phyloP scores from a whole-genome alignment of 2,113 vertebrate genomes.

The Felis chaus region DNA sequence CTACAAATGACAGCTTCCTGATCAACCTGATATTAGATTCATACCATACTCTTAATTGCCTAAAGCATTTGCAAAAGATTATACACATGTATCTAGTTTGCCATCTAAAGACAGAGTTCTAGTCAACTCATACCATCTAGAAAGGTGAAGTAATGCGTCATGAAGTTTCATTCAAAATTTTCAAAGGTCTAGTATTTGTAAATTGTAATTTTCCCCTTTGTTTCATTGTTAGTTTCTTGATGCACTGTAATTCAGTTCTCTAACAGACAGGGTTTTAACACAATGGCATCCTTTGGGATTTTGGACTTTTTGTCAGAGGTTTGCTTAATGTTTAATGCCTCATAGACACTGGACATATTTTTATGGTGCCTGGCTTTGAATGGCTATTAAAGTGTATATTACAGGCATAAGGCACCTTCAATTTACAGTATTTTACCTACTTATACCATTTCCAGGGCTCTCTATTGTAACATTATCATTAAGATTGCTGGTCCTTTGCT shows the following conservation, averaged over 20 bases:
- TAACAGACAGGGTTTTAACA: conserved; percentile 19
- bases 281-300: not conserved
- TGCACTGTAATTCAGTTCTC: conserved; percentile 38
- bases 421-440: conserved; percentile 76
- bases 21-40: not conserved
- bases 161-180: conserved; percentile 29
- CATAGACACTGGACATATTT: conserved; percentile 39
- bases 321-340: conserved; percentile 59
- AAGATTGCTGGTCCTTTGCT: conserved; percentile 62
- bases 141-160: conserved; percentile 14
- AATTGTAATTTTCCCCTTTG: not conserved
- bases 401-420: conserved; percentile 50
- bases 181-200: not conserved
- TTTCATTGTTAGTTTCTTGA: conserved; percentile 38
- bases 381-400: conserved; percentile 68
- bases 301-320: conserved; percentile 10
- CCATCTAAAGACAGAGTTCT: not conserved
- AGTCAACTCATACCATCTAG: not conserved
- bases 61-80: not conserved
- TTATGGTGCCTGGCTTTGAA: conserved; percentile 55
- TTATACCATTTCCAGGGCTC: conserved; percentile 67
- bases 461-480: conserved; percentile 71
- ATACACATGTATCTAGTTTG: not conserved
- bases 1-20: not conserved
- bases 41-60: not conserved